These are phyloP conservation scores for Xenus cinereus DNA, from an alignment of 2,113 vertebrate species.

Conservation along the genomic window DNA sequence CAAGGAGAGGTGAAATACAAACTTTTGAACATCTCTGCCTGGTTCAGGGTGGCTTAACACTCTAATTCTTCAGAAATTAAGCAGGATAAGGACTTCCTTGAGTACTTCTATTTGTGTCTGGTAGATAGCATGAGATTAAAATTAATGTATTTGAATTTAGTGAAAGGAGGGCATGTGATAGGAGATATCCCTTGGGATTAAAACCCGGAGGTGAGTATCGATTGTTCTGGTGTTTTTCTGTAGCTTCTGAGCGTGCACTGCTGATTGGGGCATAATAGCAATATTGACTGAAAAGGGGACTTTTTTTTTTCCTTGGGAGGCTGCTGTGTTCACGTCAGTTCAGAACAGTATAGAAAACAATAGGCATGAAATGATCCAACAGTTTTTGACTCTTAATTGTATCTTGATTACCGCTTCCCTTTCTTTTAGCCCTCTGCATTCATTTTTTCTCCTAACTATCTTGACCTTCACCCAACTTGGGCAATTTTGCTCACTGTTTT, in stretches of 20 bases:
- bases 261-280: background rate
- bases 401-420: background rate
- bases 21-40: background rate
- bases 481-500: background rate
- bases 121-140: background rate
- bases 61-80: background rate
- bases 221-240: slow-evolving; percentile 5
- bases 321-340: background rate
- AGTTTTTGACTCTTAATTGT: background rate
- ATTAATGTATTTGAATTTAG: background rate
- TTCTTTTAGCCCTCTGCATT: background rate
- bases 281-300: background rate
- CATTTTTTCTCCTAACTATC: background rate
- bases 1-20: background rate
- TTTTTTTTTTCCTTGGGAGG: background rate
- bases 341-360: background rate
- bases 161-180: background rate
- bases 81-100: background rate
- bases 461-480: background rate
- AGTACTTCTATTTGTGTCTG: background rate
- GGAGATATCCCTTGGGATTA: background rate
- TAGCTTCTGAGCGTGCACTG: background rate
- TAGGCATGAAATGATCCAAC: background rate
- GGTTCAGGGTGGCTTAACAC: background rate
- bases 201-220: slow-evolving; percentile 31